Base-by-base conservation (phyloP, 2,797 vertebrate genomes). In the Halcyon smyrnensis region DNA sequence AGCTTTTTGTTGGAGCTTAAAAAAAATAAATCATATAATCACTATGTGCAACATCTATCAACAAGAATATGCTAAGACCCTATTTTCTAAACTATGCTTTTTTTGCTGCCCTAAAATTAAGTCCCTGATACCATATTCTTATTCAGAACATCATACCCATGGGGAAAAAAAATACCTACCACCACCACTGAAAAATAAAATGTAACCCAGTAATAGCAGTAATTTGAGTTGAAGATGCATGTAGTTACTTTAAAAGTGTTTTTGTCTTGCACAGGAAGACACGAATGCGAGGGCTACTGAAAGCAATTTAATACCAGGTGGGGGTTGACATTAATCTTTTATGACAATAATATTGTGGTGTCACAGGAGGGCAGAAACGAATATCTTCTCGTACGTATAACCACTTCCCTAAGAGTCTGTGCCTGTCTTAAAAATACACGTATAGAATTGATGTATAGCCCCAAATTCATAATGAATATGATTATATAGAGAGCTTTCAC, bases 321-420 rank as follows among this genome's bases (percentile, higher is more conserved):
- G 96, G 82, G 90, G 91, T 82, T 93, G 84, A 95, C 83, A 91
- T 97, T 97, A 94, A 95, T 95, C 91, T 94, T 95, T 92, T 78
- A 96, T 94, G 95, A 96, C 95, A 96, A 97, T 94, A 96, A 91
- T 94, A 96, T 92, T 84, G 93, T 60, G 87, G 87, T 92, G 84
- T 93, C 92, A 84, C 84, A 71, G 91, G 70, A 97, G 93, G 95
- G 95, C 93, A 95, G 93, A 90, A 88, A 16, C 11, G 11, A 94
- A 36, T 91, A 82, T 83, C 91, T 93, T 51, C 77, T 70, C 62
- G 54, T 64, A 88, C 12, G 1, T 67, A 82, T 28, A 95, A 73
- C 81, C 79, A 36, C 89, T 89, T 92, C 87, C 65, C 92, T 76
- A 30, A 46, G 84, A 94, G 54, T 84, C 95, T 90, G 71, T 60